Base-by-base conservation (phyloP, 2,888 invertebrate genomes). In the Trissonchulus latispiculum region DNA sequence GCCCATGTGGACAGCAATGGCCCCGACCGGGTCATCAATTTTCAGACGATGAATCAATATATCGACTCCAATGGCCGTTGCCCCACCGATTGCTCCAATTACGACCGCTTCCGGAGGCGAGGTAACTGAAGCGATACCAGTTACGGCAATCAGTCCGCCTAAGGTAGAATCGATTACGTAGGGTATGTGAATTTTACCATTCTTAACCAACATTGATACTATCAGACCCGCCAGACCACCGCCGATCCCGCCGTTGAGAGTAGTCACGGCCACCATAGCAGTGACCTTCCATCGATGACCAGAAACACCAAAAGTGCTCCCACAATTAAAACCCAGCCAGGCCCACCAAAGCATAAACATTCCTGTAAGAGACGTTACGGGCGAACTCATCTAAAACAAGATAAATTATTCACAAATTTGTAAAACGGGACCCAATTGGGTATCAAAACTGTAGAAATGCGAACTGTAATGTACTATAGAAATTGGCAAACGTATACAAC, bases 281-380 rank as follows among this genome's bases (percentile, higher is more conserved):
- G 94, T 92, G 81, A 92, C 92, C 82, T 92, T 90, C 94, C 94
- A 95, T 83, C 91, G 91, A 2, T 90, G 88, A 0, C 91, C 92
- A 76, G 90, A 89, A 3, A 91, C 88, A 85, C 87, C 87, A 79
- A 86, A 87, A 1, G 87, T 87, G 76, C 86, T 86, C 23, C 95
- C 95, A 71, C 94, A 93, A 84, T 94, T 94, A 82, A 95, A 95
- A 0, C 93, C 94, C 72, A 95, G 85, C 95, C 95, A 95, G 0
- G 95, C 95, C 95, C 95, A 95, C 94, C 94, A 94, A 0, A 94
- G 85, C 61, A 94, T 93, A 81, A 94, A 94, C 18, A 93, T 88
- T 0, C 93, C 94, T 89, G 93, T 90, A 2, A 83, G 72, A 23
- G 81, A 78, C 71, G 81, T 83, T 32, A 81, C 81, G 8, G 82